Evolutionary conservation across 1,140 invertebrate species (phyloP), one percentile per base, ranked within the genome.

Genomic region (Chymomyza costata): DNA sequence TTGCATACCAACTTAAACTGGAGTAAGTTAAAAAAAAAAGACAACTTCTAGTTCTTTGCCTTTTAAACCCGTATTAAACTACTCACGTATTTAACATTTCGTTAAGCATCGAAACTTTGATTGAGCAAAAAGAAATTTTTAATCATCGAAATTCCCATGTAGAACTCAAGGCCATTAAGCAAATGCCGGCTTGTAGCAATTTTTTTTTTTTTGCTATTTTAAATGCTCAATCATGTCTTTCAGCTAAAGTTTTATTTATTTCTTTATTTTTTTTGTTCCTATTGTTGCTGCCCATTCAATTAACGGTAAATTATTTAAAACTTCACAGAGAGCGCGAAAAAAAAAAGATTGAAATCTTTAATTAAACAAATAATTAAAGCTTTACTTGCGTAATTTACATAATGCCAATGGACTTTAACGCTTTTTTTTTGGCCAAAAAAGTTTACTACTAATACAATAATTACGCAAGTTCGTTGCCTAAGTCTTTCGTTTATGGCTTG

Each of bases 381-480:
- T 78, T 40, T 51, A 37, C 47, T 53, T 47, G 44, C 48, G n/a
- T 6, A 45, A 80, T 71, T 76, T 80, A 62, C 66, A 67, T 76
- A 66, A 57, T 51, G 73, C 58, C 71, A 78, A 73, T 80, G 71
- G n/a, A 71, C 71, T 71, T 39, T 62, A 50, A n/a, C 17, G 39
- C 37, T 16, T 18, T 38, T 46, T 34, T 17, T n/a, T n/a, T n/a
- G 15, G 19, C 38, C 16, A 25, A 37, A 41, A n/a, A n/a, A n/a
- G 25, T 28, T 28, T 28, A 28, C 30, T 34, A 15, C 21, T 19
- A 46, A 28, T 6, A 10, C 10, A n/a, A n/a, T n/a, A n/a, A 52
- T 69, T 74, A 65, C 73, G 68, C 74, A 78, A 82, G 70, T 71
- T 63, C 48, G 60, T 57, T 69, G 66, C 39, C 55, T 66, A 58